A percentile compares a stretch with the other conserved stretches of the same genome.
These are phyloP conservation scores for Arctopsyche grandis DNA, from an alignment of 1,140 invertebrate species.

Conservation along the genomic window DNA sequence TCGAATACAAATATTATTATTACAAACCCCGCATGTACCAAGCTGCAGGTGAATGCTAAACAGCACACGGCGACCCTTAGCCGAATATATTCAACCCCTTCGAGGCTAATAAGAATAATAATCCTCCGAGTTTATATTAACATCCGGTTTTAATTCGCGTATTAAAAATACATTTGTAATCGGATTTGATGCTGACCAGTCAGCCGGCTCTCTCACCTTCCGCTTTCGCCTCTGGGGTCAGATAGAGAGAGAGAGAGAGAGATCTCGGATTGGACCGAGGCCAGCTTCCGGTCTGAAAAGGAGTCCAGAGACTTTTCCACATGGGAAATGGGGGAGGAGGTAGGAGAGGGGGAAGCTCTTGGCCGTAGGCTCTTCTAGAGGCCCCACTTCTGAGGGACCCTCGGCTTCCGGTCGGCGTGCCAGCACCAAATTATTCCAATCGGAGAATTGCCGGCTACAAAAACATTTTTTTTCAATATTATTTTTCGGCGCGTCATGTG, in stretches of 20 bases:
- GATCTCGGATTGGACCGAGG: slow-evolving; percentile 6
- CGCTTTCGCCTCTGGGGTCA: not conserved
- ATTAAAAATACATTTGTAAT: slow-evolving; percentile 9
- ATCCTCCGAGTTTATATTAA: not conserved
- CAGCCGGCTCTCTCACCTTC: too few species aligned
- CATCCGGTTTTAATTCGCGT: slow-evolving; percentile 1
- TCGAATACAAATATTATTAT: too few species aligned
- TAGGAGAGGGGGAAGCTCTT: slow-evolving; percentile 14
- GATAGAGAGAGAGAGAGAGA: too few species aligned
- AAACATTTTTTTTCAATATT: not conserved
- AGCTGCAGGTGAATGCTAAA: too few species aligned
- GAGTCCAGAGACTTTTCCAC: slow-evolving; percentile 24
- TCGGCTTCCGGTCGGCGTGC: slow-evolving; percentile 14
- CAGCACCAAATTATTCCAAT: slow-evolving; percentile 20
- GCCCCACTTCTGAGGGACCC: not conserved
- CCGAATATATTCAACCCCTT: not conserved
- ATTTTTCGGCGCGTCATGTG: too few species aligned
- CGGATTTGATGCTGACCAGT: not conserved
- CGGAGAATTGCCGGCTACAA: slow-evolving; percentile 1
- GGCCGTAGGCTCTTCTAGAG: not conserved
- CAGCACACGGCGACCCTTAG: too few species aligned
- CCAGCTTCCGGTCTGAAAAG: slow-evolving; percentile 26
- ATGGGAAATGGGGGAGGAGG: not conserved
- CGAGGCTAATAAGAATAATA: not conserved
- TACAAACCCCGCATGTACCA: too few species aligned